phyloP scores from a whole-genome alignment of 1,140 invertebrate species.

The Halictus rubicundus region DNA sequence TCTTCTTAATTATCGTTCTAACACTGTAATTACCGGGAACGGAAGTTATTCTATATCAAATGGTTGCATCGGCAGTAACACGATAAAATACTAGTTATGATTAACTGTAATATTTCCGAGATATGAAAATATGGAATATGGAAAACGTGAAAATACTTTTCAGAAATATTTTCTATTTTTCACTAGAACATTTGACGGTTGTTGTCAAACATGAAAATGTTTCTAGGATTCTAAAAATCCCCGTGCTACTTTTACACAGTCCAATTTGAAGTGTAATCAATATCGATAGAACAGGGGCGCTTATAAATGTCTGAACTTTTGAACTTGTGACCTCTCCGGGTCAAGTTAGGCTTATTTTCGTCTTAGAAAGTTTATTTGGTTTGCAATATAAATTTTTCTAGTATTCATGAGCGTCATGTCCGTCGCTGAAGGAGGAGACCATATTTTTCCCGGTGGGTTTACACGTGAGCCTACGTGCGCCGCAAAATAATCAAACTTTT shows the following conservation, averaged over 20 bases:
- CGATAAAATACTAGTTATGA: too few species aligned
- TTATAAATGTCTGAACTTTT: constrained; percentile 63
- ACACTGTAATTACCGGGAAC: too few species aligned
- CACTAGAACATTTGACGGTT: neutral
- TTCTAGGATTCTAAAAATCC: constrained; percentile 1
- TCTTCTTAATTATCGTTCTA: too few species aligned
- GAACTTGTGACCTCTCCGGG: constrained; percentile 65
- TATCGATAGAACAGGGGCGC: constrained; percentile 1
- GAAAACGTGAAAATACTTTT: too few species aligned
- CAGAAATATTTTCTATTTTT: too few species aligned
- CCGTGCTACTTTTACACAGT: neutral
- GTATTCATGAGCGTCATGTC: constrained; percentile 24
- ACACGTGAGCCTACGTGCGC: neutral
- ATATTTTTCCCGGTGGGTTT: constrained; percentile 7
- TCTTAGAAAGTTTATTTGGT: constrained; percentile 16
- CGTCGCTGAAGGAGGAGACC: neutral
- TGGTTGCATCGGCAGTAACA: too few species aligned
- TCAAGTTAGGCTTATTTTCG: neutral
- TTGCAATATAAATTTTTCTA: constrained; percentile 57
- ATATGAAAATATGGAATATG: too few species aligned
- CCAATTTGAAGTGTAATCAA: constrained; percentile 29
- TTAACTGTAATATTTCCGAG: too few species aligned
- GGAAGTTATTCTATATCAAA: too few species aligned
- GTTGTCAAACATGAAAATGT: neutral
- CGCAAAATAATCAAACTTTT: constrained; percentile 39